These are phyloP conservation scores for Sus scrofa DNA, from an alignment of 2,113 vertebrate genomes.

Conservation along the genomic window DNA sequence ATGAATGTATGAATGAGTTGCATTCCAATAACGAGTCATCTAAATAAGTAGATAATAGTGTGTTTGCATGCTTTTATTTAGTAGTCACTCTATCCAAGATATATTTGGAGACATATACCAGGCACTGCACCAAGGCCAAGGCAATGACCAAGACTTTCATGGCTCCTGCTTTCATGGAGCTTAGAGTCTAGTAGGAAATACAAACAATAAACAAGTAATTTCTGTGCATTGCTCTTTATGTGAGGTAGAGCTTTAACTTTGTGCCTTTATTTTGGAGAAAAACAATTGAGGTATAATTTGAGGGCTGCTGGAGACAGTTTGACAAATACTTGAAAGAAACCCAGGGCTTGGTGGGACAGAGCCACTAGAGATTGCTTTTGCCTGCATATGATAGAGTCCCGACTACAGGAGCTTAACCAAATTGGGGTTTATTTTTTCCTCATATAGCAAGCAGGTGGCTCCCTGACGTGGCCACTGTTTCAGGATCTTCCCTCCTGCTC, in stretches of 20 bases:
- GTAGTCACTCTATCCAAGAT: not conserved
- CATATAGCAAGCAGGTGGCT: not conserved
- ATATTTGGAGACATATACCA: not conserved
- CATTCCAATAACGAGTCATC: not conserved
- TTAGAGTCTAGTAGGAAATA: not conserved
- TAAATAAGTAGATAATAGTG: not conserved
- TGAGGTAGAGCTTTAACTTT: not conserved
- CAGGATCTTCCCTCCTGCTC: not conserved
- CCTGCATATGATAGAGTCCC: not conserved
- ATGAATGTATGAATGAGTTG: not conserved
- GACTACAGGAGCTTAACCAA: not conserved
- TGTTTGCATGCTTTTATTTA: not conserved
- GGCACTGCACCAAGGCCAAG: not conserved
- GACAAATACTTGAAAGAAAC: constrained; percentile 1
- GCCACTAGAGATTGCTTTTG: not conserved
- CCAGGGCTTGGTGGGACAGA: not conserved
- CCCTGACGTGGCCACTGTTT: not conserved
- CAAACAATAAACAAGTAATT: not conserved
- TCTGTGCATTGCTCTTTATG: not conserved
- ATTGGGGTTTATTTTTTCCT: not conserved
- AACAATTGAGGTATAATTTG: not conserved
- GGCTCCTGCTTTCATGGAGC: not conserved
- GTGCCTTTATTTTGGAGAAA: not conserved
- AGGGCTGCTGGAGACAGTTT: not conserved
- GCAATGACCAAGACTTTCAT: not conserved